These are phyloP conservation scores for Ameiurus melas DNA, from an alignment of 2,113 vertebrate species.

Conservation along the genomic window DNA sequence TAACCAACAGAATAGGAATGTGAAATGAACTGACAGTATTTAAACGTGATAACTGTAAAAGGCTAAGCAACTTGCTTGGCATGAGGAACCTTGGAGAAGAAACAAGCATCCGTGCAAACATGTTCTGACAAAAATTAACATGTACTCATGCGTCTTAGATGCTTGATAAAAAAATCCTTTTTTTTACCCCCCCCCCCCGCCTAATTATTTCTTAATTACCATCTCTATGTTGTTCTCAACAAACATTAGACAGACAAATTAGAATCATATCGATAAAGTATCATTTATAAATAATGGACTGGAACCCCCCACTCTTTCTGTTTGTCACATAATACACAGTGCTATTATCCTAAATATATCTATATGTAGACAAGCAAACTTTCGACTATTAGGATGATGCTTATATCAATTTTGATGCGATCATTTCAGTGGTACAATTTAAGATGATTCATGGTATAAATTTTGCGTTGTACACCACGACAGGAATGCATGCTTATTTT, in stretches of 20 bases:
- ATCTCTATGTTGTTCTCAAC: constrained; percentile 71
- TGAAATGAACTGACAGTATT: constrained; percentile 90
- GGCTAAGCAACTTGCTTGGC: constrained; percentile 81
- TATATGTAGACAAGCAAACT: background rate
- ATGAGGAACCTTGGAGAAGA: constrained; percentile 77
- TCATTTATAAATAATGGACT: constrained; percentile 42
- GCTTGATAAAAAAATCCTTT: constrained; percentile 79
- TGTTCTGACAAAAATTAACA: constrained; percentile 89
- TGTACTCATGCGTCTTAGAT: constrained; percentile 83
- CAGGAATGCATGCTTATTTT: background rate
- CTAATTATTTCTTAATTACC: constrained; percentile 91
- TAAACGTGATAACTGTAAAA: constrained; percentile 85
- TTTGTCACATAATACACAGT: background rate
- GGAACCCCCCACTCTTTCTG: background rate
- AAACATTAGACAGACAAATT: constrained; percentile 67
- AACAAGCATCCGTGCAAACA: constrained; percentile 89
- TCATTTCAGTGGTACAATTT: background rate
- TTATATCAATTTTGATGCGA: background rate
- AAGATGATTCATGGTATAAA: background rate
- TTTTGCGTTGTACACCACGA: background rate
- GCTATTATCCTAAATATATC: background rate
- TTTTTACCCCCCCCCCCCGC: constrained; percentile 76
- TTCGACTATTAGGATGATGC: background rate
- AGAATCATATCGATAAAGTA: constrained; percentile 54
- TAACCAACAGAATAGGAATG: constrained; percentile 93